Evolutionary conservation across 2,113 vertebrate genomes (phyloP), one percentile per base, ranked within the genome.

Genomic region (Halichoerus grypus): DNA sequence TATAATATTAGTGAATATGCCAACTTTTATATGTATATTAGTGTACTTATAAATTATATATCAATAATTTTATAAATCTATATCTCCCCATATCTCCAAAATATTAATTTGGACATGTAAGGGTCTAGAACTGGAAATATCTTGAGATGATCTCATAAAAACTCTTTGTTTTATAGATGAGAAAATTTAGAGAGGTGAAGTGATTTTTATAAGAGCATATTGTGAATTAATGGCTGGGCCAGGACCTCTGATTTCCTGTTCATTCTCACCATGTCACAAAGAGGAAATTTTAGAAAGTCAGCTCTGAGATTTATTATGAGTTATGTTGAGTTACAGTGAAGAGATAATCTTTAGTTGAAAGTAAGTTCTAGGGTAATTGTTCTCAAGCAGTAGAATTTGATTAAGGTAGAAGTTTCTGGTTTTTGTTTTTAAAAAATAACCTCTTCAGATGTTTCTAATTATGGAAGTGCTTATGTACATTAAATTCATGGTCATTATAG

Each of bases 401-500:
- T 72, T 94, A 88, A 92, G 49, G 26, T 79, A 91, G 51, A 95
- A 46, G 1, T 93, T 95, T 93, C 63, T 3, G 21, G 16, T 39
- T 72, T 82, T 96, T 92, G 39, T 24, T 92, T 88, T 91, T 55
- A 42, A 91, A 77, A 95, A 82, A 83, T 71, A 85, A 67, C 36
- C 4, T 36, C 53, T 53, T 86, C 46, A 36, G 36, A 46, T 89
- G 2, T 94, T 97, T 84, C 61, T 94, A 71, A 63, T 86, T 76
- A 39, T 93, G 22, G 57, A 90, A 28, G 22, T 93, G 15, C 7
- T 89, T 46, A 14, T 87, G 49, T 1, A 87, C 31, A 19, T 97
- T 82, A 77, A 83, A 71, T 94, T 59, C 7, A 33, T 82, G n/a
- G 3, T 46, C 36, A 91, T 53, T 93, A 31, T 82, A 80, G 74